Evolutionary conservation across 2,797 vertebrate species (phyloP), one percentile per base, ranked within the genome.

Genomic region (Crocidura indochinensis): DNA sequence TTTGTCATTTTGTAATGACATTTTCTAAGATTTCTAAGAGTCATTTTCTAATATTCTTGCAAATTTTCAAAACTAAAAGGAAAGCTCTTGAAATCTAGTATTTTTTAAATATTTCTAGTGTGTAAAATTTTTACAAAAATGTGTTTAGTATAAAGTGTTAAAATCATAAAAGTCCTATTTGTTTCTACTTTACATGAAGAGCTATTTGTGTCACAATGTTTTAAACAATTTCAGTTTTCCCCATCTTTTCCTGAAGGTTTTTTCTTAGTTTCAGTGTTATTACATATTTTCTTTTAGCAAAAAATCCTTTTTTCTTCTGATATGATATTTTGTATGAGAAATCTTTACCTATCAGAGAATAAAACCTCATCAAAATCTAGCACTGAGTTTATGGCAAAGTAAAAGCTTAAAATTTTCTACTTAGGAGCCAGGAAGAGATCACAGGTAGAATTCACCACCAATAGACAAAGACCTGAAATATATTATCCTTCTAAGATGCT

Each of bases 31-130:
- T 38, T 38, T 38, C 2, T 38, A 22, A 64, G 27, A 91, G 8
- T 56, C 11, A 38, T 79, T 93, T 91, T 87, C 46, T 69, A n/a
- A 92, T 88, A 91, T 71, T 15, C 53, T 88, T 93, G 9, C 1
- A 88, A 31, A 6, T 62, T 91, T 93, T 84, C 62, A 69, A 29
- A 6, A 81, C 72, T 78, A 77, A 53, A 53, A 17, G 51, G 51
- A 77, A 69, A 20, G 0, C 2, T 87, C 24, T 62, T 68, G 26
- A 26, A 84, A 80, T 92, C 27, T 81, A 77, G n/a, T 80, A 0
- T 44, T 74, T 87, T 11, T 80, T 31, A 44, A 92, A 87, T 27
- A 0, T 79, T 91, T 84, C 15, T 7, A 84, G 29, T 22, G 17
- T 24, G 64, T 64, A 90, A 86, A 82, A 76, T 44, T 38, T 38